phyloP scores from a whole-genome alignment of 2,888 invertebrate species.

The Nysson spinosus region DNA sequence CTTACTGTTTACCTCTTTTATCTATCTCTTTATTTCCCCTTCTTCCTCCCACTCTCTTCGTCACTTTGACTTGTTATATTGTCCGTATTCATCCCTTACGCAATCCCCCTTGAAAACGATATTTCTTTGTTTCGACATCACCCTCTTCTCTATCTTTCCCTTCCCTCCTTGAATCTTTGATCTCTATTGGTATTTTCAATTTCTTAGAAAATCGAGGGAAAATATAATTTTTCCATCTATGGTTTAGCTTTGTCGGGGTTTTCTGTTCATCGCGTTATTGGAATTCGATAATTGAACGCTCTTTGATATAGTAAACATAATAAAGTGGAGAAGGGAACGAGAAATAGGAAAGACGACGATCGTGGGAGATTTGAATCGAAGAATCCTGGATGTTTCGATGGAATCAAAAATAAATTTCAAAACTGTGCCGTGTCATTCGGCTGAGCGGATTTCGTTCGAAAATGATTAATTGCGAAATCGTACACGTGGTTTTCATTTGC shows the following conservation, averaged over 20 bases:
- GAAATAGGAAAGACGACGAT: too few species aligned
- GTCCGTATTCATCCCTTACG: neutral
- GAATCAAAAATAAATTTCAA: too few species aligned
- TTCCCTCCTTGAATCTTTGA: slow-evolving; percentile 1
- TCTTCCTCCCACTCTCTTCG: neutral
- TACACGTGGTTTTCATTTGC: too few species aligned
- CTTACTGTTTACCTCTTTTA: slow-evolving; percentile 1
- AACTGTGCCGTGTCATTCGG: too few species aligned
- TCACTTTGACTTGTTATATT: neutral
- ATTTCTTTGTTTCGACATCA: slow-evolving; percentile 13
- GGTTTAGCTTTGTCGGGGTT: neutral
- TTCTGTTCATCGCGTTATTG: slow-evolving; percentile 5
- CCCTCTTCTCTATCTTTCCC: too few species aligned
- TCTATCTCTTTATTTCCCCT: neutral
- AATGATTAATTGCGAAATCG: too few species aligned
- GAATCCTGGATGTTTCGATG: too few species aligned
- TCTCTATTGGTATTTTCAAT: slow-evolving; percentile 17
- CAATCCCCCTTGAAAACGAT: slow-evolving; percentile 10
- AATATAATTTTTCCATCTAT: slow-evolving; percentile 3
- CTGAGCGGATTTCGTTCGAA: too few species aligned
- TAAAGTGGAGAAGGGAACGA: too few species aligned
- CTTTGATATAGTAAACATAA: neutral
- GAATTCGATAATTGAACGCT: slow-evolving; percentile 26
- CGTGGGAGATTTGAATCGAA: too few species aligned
- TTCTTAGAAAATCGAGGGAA: slow-evolving; percentile 10